phyloP scores from a whole-genome alignment of 2,888 invertebrate genomes.

The Agriopis marginaria region DNA sequence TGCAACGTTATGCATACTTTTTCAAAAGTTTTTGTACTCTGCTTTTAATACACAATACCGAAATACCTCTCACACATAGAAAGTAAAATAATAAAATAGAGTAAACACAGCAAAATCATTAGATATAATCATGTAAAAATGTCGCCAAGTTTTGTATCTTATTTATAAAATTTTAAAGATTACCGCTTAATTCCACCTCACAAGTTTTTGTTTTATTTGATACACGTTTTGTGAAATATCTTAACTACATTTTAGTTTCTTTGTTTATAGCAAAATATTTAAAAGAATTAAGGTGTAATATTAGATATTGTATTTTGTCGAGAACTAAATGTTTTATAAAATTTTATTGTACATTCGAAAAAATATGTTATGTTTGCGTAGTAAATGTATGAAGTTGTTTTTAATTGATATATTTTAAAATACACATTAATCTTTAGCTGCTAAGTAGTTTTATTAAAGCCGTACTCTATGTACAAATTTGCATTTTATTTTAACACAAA shows the following conservation, averaged over 20 bases:
- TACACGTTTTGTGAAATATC: too few relatives aligned
- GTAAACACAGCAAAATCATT: neutral
- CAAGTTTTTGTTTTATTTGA: too few relatives aligned
- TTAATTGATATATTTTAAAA: slow-evolving; percentile 6
- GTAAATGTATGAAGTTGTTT: slow-evolving; percentile 12
- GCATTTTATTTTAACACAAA: slow-evolving; percentile 5
- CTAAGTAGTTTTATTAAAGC: slow-evolving; percentile 11
- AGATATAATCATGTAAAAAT: neutral
- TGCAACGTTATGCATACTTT: neutral
- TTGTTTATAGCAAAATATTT: neutral
- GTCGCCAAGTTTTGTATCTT: neutral
- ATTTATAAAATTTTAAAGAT: too few relatives aligned
- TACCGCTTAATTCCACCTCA: too few relatives aligned
- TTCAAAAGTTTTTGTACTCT: neutral
- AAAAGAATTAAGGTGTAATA: neutral
- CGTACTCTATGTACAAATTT: neutral
- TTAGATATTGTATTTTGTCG: neutral
- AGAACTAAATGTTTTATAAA: neutral
- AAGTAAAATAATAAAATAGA: neutral
- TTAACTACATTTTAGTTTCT: neutral
- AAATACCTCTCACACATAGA: slow-evolving; percentile 5
- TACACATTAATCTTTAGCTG: slow-evolving; percentile 3
- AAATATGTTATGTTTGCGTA: slow-evolving; percentile 22
- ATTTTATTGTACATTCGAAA: slow-evolving; percentile 18
- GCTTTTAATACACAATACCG: neutral